A percentile compares a stretch with the other conserved stretches of the same genome.
These are phyloP conservation scores for Ectemnius lituratus DNA, from an alignment of 2,888 invertebrate species.

Conservation along the genomic window DNA sequence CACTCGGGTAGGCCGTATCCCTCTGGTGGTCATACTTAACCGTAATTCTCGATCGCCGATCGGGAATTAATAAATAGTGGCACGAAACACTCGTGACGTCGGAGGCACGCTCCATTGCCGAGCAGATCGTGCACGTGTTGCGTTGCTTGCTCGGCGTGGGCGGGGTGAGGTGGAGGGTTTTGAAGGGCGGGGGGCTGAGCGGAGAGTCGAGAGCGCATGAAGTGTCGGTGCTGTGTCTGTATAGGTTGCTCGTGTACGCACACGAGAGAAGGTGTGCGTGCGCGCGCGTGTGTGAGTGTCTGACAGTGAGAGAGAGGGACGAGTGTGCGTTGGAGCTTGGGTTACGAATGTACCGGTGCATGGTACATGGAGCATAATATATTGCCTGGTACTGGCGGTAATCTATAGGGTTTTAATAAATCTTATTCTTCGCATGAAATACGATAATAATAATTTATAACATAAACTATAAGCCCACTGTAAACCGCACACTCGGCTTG, in stretches of 20 bases:
- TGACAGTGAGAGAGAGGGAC: conserved; percentile 37
- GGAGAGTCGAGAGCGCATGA: conserved; percentile 23
- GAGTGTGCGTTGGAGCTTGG: conserved; percentile 53
- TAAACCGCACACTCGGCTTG: conserved; percentile 59
- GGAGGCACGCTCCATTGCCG: conserved; percentile 25
- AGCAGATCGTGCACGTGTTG: conserved; percentile 14
- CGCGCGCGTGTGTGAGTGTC: conserved; percentile 18
- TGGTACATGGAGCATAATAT: conserved; percentile 57
- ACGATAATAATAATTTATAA: conserved; percentile 77
- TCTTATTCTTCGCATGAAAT: conserved; percentile 74
- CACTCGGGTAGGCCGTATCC: background rate
- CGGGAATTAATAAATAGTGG: conserved; percentile 31
- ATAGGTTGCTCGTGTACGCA: background rate
- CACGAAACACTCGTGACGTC: conserved; percentile 16
- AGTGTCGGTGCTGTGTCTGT: too few relatives aligned
- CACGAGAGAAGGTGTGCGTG: conserved; percentile 23
- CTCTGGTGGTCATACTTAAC: conserved; percentile 7
- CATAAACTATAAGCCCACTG: conserved; percentile 73
- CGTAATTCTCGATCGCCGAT: conserved; percentile 22
- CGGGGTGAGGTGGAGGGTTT: too few relatives aligned
- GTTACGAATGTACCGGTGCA: conserved; percentile 52
- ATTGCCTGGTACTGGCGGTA: conserved; percentile 68
- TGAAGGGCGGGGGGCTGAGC: too few relatives aligned
- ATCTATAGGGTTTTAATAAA: conserved; percentile 74
- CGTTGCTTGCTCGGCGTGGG: conserved; percentile 13